phyloP scores from a whole-genome alignment of 2,797 vertebrate species.

The Brachymystax lenok region DNA sequence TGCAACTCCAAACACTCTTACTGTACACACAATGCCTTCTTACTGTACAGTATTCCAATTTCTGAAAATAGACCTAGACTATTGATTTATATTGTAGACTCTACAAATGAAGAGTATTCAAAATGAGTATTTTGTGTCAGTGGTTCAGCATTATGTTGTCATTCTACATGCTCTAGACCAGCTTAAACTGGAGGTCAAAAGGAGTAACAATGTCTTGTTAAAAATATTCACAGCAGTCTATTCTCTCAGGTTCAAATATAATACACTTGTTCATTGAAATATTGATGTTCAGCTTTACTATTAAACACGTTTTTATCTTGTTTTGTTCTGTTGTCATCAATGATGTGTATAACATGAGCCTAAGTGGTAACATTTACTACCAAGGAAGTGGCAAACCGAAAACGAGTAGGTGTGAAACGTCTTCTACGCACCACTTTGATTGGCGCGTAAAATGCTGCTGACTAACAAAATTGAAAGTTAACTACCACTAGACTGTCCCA shows the following conservation, averaged over 20 bases:
- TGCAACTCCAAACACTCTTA: not conserved
- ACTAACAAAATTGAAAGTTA: not conserved
- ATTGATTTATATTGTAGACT: not conserved
- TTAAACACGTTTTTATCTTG: slow-evolving; percentile 29
- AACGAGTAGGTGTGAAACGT: not conserved
- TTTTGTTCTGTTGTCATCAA: slow-evolving; percentile 4
- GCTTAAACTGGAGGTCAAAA: not conserved
- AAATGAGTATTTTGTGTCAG: not conserved
- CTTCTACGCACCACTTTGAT: not conserved
- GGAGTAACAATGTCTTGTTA: not conserved
- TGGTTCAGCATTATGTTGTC: not conserved
- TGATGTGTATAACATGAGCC: too few species aligned
- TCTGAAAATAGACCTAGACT: not conserved
- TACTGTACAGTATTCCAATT: not conserved
- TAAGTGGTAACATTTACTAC: not conserved
- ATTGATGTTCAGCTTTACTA: not conserved
- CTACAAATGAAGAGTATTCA: not conserved
- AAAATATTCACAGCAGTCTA: not conserved
- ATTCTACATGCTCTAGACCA: not conserved
- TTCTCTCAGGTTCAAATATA: not conserved
- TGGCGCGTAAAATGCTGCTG: not conserved
- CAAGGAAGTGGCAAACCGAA: not conserved
- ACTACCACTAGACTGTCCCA: too few species aligned
- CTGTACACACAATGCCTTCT: not conserved
- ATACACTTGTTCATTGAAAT: not conserved